Evolutionary conservation across 2,888 invertebrate species (phyloP).

Genomic region (Drosophila austrosaltans): DNA sequence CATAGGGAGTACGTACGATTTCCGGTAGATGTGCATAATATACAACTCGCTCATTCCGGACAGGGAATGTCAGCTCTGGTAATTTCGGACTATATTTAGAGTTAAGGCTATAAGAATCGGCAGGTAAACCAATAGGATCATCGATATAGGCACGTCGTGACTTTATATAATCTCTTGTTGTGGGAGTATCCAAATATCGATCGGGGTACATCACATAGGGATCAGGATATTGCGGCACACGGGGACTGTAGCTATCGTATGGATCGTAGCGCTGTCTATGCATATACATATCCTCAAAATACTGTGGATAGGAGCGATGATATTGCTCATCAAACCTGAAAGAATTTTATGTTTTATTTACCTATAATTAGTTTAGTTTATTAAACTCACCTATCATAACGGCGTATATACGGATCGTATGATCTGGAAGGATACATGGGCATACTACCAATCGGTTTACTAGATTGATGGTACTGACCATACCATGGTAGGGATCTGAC

Average conservation of each 20-base stretch:
- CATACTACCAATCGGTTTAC: conserved; percentile 53
- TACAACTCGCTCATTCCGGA: conserved; percentile 85
- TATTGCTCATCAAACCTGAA: conserved; percentile 82
- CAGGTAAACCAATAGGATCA: conserved; percentile 61
- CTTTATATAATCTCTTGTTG: conserved; percentile 77
- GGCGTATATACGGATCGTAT: conserved; percentile 82
- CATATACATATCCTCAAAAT: conserved; percentile 81
- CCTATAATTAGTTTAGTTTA: too few relatives aligned
- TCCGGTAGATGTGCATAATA: conserved; percentile 89
- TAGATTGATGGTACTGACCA: conserved; percentile 36
- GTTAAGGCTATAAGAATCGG: conserved; percentile 23
- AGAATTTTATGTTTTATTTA: background rate
- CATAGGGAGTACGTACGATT: conserved; percentile 85
- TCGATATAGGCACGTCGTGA: conserved; percentile 74
- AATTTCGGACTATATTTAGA: conserved; percentile 63
- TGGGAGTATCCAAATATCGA: conserved; percentile 81
- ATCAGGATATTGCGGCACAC: conserved; percentile 80
- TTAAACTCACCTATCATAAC: conserved; percentile 81
- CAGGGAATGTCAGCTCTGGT: conserved; percentile 53
- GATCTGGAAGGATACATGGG: conserved; percentile 82
- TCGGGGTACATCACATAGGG: conserved; percentile 83
- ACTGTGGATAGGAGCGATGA: conserved; percentile 81
- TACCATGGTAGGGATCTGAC: conserved; percentile 64
- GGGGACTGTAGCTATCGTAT: conserved; percentile 82
- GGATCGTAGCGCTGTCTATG: conserved; percentile 82